Conservation (phyloP, 2,797 vertebrate species). For the Rhodeus uyekii region DNA sequence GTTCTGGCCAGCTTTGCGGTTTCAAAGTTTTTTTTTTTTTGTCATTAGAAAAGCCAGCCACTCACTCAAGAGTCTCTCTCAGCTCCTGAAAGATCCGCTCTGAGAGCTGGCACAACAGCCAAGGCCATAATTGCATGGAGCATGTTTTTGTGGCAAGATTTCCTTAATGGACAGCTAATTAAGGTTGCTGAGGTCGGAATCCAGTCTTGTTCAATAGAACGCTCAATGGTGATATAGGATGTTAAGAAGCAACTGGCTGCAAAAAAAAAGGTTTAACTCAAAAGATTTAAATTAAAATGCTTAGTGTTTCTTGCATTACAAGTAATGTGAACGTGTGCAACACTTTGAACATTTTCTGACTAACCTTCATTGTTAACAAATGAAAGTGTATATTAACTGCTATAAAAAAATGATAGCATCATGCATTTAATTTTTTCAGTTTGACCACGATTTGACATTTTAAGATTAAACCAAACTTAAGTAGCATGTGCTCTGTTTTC, state of each 20-base stretch:
- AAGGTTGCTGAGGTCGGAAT: constrained; percentile 49
- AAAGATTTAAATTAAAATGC: constrained; percentile 51
- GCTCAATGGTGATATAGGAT: constrained; percentile 37
- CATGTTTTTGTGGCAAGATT: constrained; percentile 56
- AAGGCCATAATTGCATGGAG: constrained; percentile 63
- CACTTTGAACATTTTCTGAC: not conserved
- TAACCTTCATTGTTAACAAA: not conserved
- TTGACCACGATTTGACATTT: not conserved
- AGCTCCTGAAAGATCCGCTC: constrained; percentile 53
- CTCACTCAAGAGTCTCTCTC: constrained; percentile 44
- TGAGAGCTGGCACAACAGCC: constrained; percentile 53
- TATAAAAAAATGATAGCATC: not conserved
- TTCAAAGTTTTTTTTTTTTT: constrained; percentile 7
- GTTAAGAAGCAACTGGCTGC: constrained; percentile 38
- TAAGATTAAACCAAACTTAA: too few species aligned
- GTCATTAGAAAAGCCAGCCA: constrained; percentile 50
- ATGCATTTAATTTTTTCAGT: not conserved
- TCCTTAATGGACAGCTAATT: constrained; percentile 55
- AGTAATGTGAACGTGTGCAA: constrained; percentile 3
- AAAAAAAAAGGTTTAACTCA: constrained; percentile 24
- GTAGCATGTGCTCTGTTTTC: not conserved
- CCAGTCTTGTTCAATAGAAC: constrained; percentile 30
- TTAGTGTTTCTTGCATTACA: not conserved
- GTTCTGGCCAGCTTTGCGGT: constrained; percentile 44
- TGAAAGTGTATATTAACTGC: not conserved